These are phyloP conservation scores for Platyura marginata DNA, from an alignment of 1,140 invertebrate species.

Conservation along the genomic window DNA sequence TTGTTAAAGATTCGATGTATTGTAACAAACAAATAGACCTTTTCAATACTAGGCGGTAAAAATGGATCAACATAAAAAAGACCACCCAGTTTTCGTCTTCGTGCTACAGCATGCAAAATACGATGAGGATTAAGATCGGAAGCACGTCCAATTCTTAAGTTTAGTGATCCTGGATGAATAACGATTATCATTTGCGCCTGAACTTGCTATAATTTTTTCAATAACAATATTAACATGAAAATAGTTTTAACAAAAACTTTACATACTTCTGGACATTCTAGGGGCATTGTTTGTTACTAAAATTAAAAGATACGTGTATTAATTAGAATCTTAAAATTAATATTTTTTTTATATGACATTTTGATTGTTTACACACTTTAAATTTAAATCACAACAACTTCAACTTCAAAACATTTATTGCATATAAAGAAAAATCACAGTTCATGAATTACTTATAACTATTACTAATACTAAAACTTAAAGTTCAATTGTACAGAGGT, in stretches of 20 bases:
- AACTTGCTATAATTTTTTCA: not conserved
- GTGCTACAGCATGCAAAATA: slow-evolving; percentile 73
- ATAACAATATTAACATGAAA: not conserved
- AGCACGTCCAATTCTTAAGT: slow-evolving; percentile 73
- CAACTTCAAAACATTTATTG: too few relatives aligned
- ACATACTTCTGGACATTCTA: slow-evolving; percentile 1
- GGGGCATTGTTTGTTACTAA: not conserved
- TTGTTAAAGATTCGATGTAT: slow-evolving; percentile 24
- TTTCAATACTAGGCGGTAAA: slow-evolving; percentile 36
- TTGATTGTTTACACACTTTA: too few relatives aligned
- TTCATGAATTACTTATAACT: too few relatives aligned
- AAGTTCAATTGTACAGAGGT: too few relatives aligned
- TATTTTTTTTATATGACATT: too few relatives aligned
- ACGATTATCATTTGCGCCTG: slow-evolving; percentile 63
- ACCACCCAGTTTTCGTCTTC: slow-evolving; percentile 34
- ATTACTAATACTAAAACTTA: too few relatives aligned
- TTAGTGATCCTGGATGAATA: slow-evolving; percentile 86
- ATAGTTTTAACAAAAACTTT: not conserved
- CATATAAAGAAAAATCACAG: too few relatives aligned
- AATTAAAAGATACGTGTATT: too few relatives aligned
- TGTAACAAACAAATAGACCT: slow-evolving; percentile 25
- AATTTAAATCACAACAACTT: too few relatives aligned
- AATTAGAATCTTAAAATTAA: too few relatives aligned
- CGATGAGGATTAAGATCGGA: slow-evolving; percentile 73
- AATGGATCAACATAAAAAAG: slow-evolving; percentile 41